These are phyloP conservation scores for Amazona guildingii DNA, from an alignment of 2,113 vertebrate genomes.

Conservation along the genomic window DNA sequence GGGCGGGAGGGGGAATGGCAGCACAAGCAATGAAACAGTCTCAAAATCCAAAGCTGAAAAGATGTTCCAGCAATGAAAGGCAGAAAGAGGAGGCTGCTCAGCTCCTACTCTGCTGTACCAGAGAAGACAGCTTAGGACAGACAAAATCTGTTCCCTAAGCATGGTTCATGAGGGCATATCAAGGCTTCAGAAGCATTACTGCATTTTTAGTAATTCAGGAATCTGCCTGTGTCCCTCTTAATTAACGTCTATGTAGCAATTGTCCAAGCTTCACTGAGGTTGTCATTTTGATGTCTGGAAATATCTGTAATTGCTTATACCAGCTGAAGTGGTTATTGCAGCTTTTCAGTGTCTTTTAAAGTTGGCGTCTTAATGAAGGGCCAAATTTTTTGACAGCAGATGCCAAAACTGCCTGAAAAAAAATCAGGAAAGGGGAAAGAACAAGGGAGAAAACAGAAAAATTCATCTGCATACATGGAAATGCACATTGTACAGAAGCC, in stretches of 20 bases:
- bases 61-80: constrained; percentile 38
- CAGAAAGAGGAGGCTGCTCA: background rate
- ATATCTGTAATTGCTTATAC: constrained; percentile 32
- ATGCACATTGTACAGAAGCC: background rate
- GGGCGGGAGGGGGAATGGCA: constrained; percentile 22
- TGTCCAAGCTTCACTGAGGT: constrained; percentile 28
- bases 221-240: constrained; percentile 21
- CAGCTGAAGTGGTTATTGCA: constrained; percentile 19
- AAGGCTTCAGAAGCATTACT: constrained; percentile 10
- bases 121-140: constrained; percentile 10
- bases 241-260: constrained; percentile 44
- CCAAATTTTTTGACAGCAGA: background rate
- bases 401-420: background rate
- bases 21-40: constrained; percentile 28
- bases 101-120: background rate
- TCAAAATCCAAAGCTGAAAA: constrained; percentile 32
- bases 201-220: constrained; percentile 39
- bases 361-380: background rate
- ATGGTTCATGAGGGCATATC: constrained; percentile 5
- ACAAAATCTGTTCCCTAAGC: constrained; percentile 37
- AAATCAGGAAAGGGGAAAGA: background rate
- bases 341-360: constrained; percentile 28
- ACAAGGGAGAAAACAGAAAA: background rate
- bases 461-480: background rate
- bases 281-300: constrained; percentile 22